Evolutionary conservation across 1,140 invertebrate genomes (phyloP), one percentile per base, ranked within the genome.

Genomic region (Holotrichia oblita): DNA sequence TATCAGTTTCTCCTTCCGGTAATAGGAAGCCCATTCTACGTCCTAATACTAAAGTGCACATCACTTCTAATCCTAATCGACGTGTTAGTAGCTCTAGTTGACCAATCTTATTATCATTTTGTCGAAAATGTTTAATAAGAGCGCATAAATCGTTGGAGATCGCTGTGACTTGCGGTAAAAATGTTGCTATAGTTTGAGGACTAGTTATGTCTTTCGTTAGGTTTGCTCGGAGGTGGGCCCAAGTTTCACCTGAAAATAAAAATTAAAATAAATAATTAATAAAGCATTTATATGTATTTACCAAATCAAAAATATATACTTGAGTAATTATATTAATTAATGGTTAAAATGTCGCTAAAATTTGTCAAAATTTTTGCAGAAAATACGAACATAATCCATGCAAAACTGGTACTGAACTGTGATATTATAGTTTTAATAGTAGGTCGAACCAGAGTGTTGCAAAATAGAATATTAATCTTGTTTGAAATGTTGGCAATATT

Each of bases 131-230:
- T 20, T 87, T 85, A 78, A 96, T 87, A 20, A 96, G 84, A 24
- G 90, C 88, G 12, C 95, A 89, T 84, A 97, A 94, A 86, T 96
- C 94, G 80, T 96, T 93, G 22, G 92, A 92, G 22, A 97, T 93
- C 69, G 87, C 87, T 83, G 95, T 93, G 27, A 96, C 87, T 75
- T 93, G 91, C 0, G 95, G 94, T 77, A 96, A 88, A 84, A 96
- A 96, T 77, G 91, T 89, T 79, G 92, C 88, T 83, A 97, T 92
- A 0, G 94, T 95, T 80, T 91, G 91, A 0, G 93, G 92, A 79
- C 93, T 93, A 17, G 93, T 95, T 80, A 97, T 88, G 82, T 93
- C 91, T 2, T 93, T 90, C 3, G 95, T 96, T 40, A 96, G 89
- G 34, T 91, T 90, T 34, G 89, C 89, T 20, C 95, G 90, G 10